phyloP scores from a whole-genome alignment of 2,113 vertebrate species.

The Apodemus speciosus region DNA sequence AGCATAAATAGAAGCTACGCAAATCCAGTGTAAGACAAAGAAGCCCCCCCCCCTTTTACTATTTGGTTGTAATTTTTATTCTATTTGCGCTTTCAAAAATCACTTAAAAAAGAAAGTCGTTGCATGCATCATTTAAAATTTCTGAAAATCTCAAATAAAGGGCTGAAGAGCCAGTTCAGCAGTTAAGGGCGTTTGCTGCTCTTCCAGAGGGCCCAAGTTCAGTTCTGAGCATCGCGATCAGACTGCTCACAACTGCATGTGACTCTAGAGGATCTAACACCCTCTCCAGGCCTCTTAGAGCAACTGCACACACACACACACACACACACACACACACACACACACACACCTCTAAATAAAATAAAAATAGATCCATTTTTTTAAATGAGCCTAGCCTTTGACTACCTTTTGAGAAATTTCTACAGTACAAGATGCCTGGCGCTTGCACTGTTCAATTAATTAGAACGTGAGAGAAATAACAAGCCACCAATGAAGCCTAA shows the following conservation, averaged over 20 bases:
- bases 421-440: background rate
- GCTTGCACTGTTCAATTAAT: constrained; percentile 54
- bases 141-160: constrained; percentile 27
- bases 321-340: background rate
- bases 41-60: constrained; percentile 40
- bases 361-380: background rate
- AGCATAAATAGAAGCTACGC: constrained; percentile 81
- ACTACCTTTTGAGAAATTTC: constrained; percentile 36
- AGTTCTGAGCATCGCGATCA: too few species aligned
- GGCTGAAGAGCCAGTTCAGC: background rate
- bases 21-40: constrained; percentile 70
- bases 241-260: background rate
- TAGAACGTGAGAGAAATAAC: constrained; percentile 34
- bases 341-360: background rate
- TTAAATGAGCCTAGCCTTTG: background rate
- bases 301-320: background rate
- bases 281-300: background rate
- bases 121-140: constrained; percentile 13
- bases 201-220: background rate
- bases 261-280: background rate
- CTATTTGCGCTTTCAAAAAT: constrained; percentile 44
- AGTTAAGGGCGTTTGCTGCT: background rate
- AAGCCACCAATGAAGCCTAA: constrained; percentile 52
- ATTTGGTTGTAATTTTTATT: constrained; percentile 54
- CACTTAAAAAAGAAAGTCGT: constrained; percentile 23